Conservation (phyloP, 1,140 invertebrate species). For the Campoletis sonorensis region DNA sequence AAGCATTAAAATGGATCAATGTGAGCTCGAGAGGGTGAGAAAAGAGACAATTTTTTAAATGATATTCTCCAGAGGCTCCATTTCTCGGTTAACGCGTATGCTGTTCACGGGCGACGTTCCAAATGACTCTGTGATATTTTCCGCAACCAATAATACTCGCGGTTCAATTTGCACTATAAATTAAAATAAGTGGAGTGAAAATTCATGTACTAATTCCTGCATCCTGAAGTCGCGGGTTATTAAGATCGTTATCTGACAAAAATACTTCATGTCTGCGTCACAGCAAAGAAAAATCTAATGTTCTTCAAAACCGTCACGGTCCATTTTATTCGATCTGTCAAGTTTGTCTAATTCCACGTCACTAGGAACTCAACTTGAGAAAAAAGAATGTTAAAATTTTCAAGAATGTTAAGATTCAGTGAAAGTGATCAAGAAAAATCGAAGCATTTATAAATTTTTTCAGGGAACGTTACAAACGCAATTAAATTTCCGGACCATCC, state of each 20-base stretch:
- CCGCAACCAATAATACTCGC: slow-evolving; percentile 15
- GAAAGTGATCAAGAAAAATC: no score
- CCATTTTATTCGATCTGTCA: background rate
- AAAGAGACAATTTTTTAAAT: background rate
- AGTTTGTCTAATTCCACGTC: background rate
- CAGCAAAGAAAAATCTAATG: background rate
- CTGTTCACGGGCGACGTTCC: slow-evolving; percentile 37
- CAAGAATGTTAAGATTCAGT: no score
- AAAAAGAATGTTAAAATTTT: no score
- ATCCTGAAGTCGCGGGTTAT: slow-evolving; percentile 32
- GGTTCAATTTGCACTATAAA: background rate
- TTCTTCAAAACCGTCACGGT: background rate
- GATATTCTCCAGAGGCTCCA: slow-evolving; percentile 22
- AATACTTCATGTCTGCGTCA: slow-evolving; percentile 30
- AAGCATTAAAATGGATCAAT: slow-evolving; percentile 1
- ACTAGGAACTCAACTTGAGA: no score
- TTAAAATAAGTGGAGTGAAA: background rate
- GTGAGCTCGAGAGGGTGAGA: slow-evolving; percentile 2
- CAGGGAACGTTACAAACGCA: no score
- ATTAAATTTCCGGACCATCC: no score
- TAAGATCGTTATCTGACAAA: slow-evolving; percentile 52
- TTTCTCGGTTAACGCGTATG: slow-evolving; percentile 36
- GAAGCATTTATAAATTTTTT: no score
- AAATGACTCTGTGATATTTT: slow-evolving; percentile 40
- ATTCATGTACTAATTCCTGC: background rate